phyloP scores from a whole-genome alignment of 2,888 invertebrate species.

The Chrysodeixis includens region DNA sequence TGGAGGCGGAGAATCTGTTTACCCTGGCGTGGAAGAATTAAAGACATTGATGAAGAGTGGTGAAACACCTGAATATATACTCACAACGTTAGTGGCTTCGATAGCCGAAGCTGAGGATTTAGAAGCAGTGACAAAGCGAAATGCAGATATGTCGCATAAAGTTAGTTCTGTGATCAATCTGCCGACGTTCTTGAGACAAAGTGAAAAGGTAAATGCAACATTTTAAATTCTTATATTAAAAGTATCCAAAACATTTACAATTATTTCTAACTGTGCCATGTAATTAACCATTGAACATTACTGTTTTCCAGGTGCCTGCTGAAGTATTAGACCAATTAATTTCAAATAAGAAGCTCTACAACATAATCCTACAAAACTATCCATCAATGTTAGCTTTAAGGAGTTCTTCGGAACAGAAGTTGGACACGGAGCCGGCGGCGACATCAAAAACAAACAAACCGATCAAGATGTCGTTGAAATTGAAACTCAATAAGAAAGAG shows the following conservation, averaged over 20 bases:
- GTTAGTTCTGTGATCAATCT: constrained; percentile 93
- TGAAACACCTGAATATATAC: constrained; percentile 91
- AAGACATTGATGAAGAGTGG: constrained; percentile 92
- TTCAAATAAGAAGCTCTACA: constrained; percentile 91
- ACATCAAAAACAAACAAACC: constrained; percentile 81
- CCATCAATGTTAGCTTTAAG: constrained; percentile 91
- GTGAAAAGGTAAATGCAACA: constrained; percentile 90
- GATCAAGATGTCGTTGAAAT: constrained; percentile 91
- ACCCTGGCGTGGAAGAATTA: constrained; percentile 91
- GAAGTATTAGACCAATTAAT: constrained; percentile 92
- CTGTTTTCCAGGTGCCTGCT: constrained; percentile 89
- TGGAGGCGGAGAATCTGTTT: constrained; percentile 88
- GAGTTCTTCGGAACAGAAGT: constrained; percentile 91
- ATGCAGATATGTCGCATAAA: constrained; percentile 83
- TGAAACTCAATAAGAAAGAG: constrained; percentile 81
- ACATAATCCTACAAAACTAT: constrained; percentile 92
- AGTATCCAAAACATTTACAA: neutral
- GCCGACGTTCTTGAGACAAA: constrained; percentile 93
- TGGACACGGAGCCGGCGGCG: constrained; percentile 76
- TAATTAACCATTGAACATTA: neutral
- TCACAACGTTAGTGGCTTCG: constrained; percentile 90
- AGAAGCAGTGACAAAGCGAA: constrained; percentile 83
- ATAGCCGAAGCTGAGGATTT: constrained; percentile 87
- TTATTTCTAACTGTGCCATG: neutral
- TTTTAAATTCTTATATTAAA: neutral